Base-by-base conservation (phyloP, 2,888 invertebrate species). In the Hymenopus coronatus region DNA sequence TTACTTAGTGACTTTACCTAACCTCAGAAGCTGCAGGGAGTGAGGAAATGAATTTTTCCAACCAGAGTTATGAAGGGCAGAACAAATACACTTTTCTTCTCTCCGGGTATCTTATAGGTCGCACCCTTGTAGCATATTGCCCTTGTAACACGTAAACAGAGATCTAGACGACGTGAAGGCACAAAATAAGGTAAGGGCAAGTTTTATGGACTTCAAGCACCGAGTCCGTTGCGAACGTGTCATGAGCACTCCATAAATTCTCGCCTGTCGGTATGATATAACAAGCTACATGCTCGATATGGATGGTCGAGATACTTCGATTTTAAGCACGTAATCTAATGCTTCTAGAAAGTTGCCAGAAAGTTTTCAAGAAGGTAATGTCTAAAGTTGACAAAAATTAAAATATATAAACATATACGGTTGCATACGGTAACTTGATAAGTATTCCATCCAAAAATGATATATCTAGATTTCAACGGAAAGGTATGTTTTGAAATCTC, bases 231-330 rank as follows among this genome's bases (percentile, higher is more conserved):
- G 27, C 14, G 83, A n/a, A 15, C 46, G 15, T 12, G 85, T 85
- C 85, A 54, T 85, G 85, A 85, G 54, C 54, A 46, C 46, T 27
- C 46, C 85, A 85, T 85, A 85, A 85, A 85, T 85, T 85, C 85
- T 85, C 54, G 27, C 15, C 46, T 54, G 54, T 85, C 54, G 27
- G 27, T 85, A 46, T 84, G 54, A 70, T 70, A 70, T 20, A 70
- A 70, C 54, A 70, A 70, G 20, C 54, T 20, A 25, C 54, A 20
- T 70, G 54, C 20, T 20, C 54, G 25, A 70, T 70, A 70, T 70
- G 6, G 20, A 4, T 4, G 54, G 54, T 70, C 0, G 54, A 70
- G 4, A 20, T 15, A 70, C 20, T 20, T 70, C 20, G 54, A 70
- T 20, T 70, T 70, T 70, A 70, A 70, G 8, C 54, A 0, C 6